These are phyloP conservation scores for Zaprionus davidi DNA, from an alignment of 1,140 invertebrate species.

Conservation along the genomic window DNA sequence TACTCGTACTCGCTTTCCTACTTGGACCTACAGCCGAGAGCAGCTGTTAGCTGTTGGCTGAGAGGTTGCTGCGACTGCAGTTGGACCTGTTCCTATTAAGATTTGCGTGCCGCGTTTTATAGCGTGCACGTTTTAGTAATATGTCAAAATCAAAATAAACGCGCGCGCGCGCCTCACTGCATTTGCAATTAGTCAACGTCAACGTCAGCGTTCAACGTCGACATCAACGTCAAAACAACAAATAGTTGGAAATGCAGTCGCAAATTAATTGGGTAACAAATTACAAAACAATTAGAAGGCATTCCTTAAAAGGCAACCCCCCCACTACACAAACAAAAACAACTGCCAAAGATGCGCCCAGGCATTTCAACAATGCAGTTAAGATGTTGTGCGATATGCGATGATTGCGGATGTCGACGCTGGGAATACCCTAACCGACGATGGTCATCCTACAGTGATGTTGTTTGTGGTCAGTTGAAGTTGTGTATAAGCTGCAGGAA, in stretches of 20 bases:
- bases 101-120: constrained; percentile 55
- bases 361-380: constrained; percentile 46
- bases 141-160: constrained; percentile 73
- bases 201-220: constrained; percentile 30
- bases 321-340: constrained; percentile 37
- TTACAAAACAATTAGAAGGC: constrained; percentile 82
- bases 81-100: constrained; percentile 61
- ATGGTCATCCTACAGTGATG: background rate
- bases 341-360: constrained; percentile 44
- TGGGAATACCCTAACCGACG: constrained; percentile 3
- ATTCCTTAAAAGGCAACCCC: constrained; percentile 74
- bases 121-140: constrained; percentile 77
- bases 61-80: constrained; percentile 1
- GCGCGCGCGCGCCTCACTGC: constrained; percentile 50
- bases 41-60: background rate
- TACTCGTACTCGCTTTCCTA: background rate
- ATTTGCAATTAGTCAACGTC: constrained; percentile 72
- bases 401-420: background rate
- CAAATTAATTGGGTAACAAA: constrained; percentile 81
- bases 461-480: no score
- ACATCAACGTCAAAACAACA: constrained; percentile 31
- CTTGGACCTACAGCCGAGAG: constrained; percentile 32
- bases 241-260: constrained; percentile 66
- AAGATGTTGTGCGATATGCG: background rate
- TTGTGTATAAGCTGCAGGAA: no score